These are phyloP conservation scores for Rhyzopertha dominica DNA, from an alignment of 1,140 invertebrate genomes.

Conservation along the genomic window DNA sequence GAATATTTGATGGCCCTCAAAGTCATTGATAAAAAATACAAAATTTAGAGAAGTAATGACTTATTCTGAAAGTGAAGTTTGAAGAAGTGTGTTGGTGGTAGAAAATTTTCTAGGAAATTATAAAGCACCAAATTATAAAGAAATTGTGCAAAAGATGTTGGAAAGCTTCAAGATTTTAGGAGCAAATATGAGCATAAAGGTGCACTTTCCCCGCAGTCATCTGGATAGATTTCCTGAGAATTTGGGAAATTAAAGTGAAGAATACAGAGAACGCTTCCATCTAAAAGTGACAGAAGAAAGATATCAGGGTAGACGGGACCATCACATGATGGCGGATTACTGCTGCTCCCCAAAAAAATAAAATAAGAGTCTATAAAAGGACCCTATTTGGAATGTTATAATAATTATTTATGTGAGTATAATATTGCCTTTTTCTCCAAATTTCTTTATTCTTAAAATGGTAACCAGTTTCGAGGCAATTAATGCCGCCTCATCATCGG, in stretches of 20 bases:
- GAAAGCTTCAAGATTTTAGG: constrained; percentile 10
- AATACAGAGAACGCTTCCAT: constrained; percentile 37
- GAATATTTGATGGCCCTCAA: constrained; percentile 33
- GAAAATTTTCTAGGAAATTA: constrained; percentile 20
- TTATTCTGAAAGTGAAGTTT: constrained; percentile 18
- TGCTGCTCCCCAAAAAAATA: too few species aligned
- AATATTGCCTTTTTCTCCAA: too few species aligned
- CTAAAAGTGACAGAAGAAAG: too few species aligned
- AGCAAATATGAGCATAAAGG: constrained; percentile 13
- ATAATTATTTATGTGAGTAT: too few species aligned
- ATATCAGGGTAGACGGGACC: too few species aligned
- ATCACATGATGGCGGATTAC: too few species aligned
- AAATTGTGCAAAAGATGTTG: constrained; percentile 21
- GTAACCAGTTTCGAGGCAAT: too few species aligned
- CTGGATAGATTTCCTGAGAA: constrained; percentile 41
- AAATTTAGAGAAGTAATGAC: constrained; percentile 17
- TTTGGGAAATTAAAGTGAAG: constrained; percentile 38
- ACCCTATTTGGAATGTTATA: too few species aligned
- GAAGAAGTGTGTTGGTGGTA: constrained; percentile 11
- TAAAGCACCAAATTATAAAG: constrained; percentile 21
- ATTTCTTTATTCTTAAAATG: too few species aligned
- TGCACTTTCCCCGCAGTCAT: constrained; percentile 13
- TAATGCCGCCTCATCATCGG: too few species aligned
- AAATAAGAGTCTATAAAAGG: too few species aligned
- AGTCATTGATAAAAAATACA: constrained; percentile 16